Evolutionary conservation across 2,888 invertebrate genomes (phyloP), one percentile per base, ranked within the genome.

Genomic region (Lepidonotus clava): DNA sequence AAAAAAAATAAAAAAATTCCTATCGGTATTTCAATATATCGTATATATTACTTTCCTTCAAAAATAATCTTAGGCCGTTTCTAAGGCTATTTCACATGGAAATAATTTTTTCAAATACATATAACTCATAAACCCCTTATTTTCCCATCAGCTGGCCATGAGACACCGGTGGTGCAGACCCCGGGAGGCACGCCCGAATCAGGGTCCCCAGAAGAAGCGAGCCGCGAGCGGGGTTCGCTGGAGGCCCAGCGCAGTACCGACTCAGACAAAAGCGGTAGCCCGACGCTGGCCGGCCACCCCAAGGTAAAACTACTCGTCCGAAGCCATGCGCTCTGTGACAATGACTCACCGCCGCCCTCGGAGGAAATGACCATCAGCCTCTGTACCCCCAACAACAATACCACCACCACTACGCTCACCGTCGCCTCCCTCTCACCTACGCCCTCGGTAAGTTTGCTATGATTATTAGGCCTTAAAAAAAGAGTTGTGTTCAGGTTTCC

Each of bases 251-350:
- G 41, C 28, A 88, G 86, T 46, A 51, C 85, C 34, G 88, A 88
- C 41, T 88, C 88, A 1, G 88, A 88, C 84, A 88, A 87, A 40
- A 80, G 32, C 51, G 86, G 88, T 66, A 87, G 87, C 5, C 88
- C 88, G 24, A 87, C 87, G 85, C 85, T 86, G 40, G 40, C 53
- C 56, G 53, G 28, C 40, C 24, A 83, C 41, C 40, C 71, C 46
- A 53, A 53, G 36, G 36, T 90, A 86, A 92, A 91, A 88, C 86
- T 91, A 93, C 95, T 98, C 91, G 97, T 97, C 87, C 96, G 98
- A 92, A 97, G 98, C 92, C 97, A 97, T 95, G 98, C 98, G 89
- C 96, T 98, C 95, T 96, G 97, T 92, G 98, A 98, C 94, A 96
- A 97, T 89, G 96, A 97, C 90, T 95, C 94, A 8, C 95, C 95